Conservation (phyloP, 2,888 invertebrate species). For the Heliothis peltigera region DNA sequence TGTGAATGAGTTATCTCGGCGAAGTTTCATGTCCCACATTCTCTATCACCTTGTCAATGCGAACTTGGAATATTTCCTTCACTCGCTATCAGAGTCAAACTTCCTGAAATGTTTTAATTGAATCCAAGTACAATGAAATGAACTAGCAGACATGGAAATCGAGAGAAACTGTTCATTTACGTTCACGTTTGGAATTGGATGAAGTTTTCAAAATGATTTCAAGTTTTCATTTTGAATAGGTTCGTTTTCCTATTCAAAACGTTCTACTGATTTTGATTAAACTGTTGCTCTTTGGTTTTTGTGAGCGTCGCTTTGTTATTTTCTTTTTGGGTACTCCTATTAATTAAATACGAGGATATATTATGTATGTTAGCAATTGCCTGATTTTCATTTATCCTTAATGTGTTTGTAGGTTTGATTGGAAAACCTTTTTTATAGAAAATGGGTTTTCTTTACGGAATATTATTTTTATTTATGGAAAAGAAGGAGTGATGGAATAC, state of each 20-base stretch:
- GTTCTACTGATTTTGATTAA: conserved; percentile 38
- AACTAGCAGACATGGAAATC: conserved; percentile 45
- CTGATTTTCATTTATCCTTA: not conserved
- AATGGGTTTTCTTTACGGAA: too few species aligned
- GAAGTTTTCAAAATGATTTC: conserved; percentile 49
- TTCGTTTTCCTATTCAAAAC: conserved; percentile 39
- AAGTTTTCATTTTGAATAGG: conserved; percentile 48
- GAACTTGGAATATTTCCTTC: conserved; percentile 68
- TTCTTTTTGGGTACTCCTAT: not conserved
- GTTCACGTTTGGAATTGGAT: conserved; percentile 46
- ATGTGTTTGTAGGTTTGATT: too few species aligned
- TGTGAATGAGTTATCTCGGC: conserved; percentile 65
- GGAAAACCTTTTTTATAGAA: too few species aligned
- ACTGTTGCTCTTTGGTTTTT: conserved; percentile 21
- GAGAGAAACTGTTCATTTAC: conserved; percentile 48
- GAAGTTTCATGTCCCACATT: conserved; percentile 63
- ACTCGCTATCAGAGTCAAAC: conserved; percentile 54
- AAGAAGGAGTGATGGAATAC: too few species aligned
- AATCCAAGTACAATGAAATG: conserved; percentile 59
- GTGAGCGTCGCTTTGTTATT: not conserved
- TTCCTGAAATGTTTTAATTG: conserved; percentile 66
- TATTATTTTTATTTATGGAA: too few species aligned
- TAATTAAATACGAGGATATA: not conserved
- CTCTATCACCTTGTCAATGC: conserved; percentile 59
- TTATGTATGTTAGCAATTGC: not conserved